These are phyloP conservation scores for Nannospalax galili DNA, from an alignment of 2,113 vertebrate genomes.

Conservation along the genomic window DNA sequence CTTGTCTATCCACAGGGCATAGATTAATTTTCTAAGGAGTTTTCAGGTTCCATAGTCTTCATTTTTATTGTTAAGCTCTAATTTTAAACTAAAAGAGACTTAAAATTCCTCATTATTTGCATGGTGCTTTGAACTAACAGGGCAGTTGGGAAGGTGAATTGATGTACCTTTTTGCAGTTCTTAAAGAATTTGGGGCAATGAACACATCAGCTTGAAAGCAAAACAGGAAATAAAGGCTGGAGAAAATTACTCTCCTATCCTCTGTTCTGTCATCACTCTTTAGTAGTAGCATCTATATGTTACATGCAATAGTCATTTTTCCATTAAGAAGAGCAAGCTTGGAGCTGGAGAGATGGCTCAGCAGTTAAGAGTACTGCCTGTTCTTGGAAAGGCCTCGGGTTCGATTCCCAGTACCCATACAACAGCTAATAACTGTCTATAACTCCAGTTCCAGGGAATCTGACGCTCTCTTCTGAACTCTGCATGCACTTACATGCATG, in stretches of 20 bases:
- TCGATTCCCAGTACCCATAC: no score
- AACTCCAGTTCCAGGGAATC: no score
- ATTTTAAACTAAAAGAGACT: constrained; percentile 31
- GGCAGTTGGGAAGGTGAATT: background rate
- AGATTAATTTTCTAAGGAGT: constrained; percentile 6
- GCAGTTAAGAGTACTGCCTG: no score
- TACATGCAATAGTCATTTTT: background rate
- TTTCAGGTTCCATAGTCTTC: background rate
- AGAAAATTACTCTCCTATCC: background rate
- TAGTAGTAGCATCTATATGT: background rate
- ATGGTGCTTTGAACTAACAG: background rate
- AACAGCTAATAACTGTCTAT: no score
- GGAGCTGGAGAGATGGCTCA: no score
- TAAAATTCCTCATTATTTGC: background rate
- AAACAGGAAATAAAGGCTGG: constrained; percentile 16
- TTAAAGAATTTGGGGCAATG: background rate
- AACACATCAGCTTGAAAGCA: background rate
- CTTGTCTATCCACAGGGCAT: background rate
- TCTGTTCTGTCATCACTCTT: background rate
- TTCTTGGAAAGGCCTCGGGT: no score
- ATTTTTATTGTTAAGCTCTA: constrained; percentile 27
- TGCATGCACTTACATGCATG: no score
- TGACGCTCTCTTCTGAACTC: no score
- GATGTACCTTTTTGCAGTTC: background rate
- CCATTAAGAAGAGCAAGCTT: no score